Evolutionary conservation across 64 coral and sea anemone species (phyloP).

Genomic region (Pachyseris speciosa): DNA sequence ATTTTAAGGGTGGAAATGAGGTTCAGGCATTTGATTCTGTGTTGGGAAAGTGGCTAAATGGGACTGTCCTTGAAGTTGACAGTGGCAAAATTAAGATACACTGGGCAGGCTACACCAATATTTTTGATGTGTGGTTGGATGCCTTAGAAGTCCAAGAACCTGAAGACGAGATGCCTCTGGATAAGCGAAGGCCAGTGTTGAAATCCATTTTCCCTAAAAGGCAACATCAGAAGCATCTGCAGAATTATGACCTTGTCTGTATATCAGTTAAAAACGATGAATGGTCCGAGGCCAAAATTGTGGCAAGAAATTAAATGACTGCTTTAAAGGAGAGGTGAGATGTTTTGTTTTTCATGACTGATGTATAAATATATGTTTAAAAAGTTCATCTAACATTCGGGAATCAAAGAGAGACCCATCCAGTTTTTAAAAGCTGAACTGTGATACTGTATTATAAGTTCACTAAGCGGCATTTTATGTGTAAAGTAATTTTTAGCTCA

Average conservation of each 20-base stretch:
- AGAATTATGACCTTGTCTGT: not conserved
- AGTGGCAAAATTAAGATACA: not conserved
- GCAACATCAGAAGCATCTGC: slow-evolving; percentile 6
- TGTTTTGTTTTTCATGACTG: not conserved
- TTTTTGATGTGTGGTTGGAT: not conserved
- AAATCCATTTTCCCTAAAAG: slow-evolving; percentile 3
- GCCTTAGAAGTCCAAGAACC: not conserved
- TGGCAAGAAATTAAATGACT: not conserved
- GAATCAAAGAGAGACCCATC: not conserved
- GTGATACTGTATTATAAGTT: too few relatives aligned
- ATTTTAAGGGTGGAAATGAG: not conserved
- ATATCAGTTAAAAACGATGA: not conserved
- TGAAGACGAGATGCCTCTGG: not conserved
- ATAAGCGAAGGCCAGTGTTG: not conserved
- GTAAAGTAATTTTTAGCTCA: not conserved
- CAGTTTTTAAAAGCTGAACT: not conserved
- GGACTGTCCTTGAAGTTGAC: not conserved
- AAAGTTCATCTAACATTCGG: not conserved
- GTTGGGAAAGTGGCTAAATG: not conserved
- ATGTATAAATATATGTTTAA: not conserved
- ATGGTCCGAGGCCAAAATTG: not conserved
- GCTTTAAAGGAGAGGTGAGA: slow-evolving; percentile 4
- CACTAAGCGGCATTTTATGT: not conserved
- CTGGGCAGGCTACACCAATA: not conserved
- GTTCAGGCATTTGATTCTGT: slow-evolving; percentile 17